Conservation (phyloP, 2,113 vertebrate species). For the Dendropsophus ebraccatus region DNA sequence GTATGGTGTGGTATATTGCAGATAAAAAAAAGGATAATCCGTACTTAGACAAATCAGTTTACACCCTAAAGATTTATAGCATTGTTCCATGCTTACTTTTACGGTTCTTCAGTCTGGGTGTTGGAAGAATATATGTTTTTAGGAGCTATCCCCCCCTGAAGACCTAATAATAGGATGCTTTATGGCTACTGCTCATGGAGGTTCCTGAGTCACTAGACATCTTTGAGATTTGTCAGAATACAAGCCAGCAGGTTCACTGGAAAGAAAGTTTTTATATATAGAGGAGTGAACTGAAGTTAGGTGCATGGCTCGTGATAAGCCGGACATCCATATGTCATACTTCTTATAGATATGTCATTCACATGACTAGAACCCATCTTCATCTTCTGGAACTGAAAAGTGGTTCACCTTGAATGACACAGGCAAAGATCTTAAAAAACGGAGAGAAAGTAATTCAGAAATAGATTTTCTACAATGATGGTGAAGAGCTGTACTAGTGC, state of each 20-base stretch:
- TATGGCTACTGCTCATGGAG: conserved; percentile 22
- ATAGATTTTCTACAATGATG: too few species aligned
- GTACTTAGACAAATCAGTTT: conserved; percentile 41
- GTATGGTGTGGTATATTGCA: conserved; percentile 22
- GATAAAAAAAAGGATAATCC: conserved; percentile 30
- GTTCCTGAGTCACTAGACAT: conserved; percentile 7
- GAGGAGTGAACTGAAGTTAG: not conserved
- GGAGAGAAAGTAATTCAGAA: too few species aligned
- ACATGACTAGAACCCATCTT: not conserved
- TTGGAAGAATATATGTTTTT: conserved; percentile 16
- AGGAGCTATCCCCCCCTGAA: conserved; percentile 9
- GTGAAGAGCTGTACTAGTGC: too few species aligned
- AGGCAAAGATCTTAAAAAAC: not conserved
- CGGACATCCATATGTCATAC: too few species aligned
- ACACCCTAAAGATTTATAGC: conserved; percentile 29
- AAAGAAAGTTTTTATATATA: not conserved
- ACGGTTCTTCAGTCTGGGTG: conserved; percentile 27
- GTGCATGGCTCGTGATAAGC: too few species aligned
- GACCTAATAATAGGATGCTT: conserved; percentile 34
- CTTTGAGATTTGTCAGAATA: not conserved
- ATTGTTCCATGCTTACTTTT: conserved; percentile 7
- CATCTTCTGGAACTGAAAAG: not conserved
- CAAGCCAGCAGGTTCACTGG: conserved; percentile 8
- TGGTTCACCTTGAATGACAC: not conserved
- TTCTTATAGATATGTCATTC: too few species aligned